A percentile compares a stretch with the other conserved stretches of the same genome.
Conservation (phyloP, 2,113 vertebrate species). For the Perccottus glenii region DNA sequence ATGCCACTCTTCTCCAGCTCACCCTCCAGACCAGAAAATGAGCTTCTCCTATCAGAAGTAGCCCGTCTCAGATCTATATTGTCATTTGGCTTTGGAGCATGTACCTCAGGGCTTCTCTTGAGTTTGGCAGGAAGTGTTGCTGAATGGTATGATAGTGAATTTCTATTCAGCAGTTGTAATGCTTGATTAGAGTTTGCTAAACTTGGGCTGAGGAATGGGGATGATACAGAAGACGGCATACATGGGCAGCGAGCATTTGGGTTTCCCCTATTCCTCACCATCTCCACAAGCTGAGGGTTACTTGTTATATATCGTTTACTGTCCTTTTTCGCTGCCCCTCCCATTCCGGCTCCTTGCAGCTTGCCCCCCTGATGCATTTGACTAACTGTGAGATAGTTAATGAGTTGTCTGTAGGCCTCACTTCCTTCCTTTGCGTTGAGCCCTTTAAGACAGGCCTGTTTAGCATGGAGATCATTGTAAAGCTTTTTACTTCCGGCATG, state of each 20-base stretch:
- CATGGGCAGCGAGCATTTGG: conserved; percentile 68
- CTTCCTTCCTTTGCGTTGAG: conserved; percentile 74
- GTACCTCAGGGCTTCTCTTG: conserved; percentile 72
- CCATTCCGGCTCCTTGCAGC: conserved; percentile 71
- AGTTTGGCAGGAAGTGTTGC: conserved; percentile 81
- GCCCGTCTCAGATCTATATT: conserved; percentile 56
- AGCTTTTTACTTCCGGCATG: conserved; percentile 81
- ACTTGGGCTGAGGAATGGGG: conserved; percentile 67
- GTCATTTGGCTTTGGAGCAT: conserved; percentile 55
- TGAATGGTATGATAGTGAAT: conserved; percentile 65
- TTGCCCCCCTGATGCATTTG: conserved; percentile 81
- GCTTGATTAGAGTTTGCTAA: conserved; percentile 42
- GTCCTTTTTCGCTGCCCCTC: conserved; percentile 75
- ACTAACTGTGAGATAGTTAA: conserved; percentile 80
- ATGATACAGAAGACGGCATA: conserved; percentile 68
- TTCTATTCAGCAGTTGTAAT: conserved; percentile 48
- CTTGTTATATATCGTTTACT: conserved; percentile 73
- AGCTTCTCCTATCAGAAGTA: conserved; percentile 69
- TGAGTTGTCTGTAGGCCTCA: conserved; percentile 76
- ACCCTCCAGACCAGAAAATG: conserved; percentile 70
- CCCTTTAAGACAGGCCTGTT: conserved; percentile 69
- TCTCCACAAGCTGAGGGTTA: conserved; percentile 73
- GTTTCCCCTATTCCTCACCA: conserved; percentile 71
- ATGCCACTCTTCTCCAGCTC: conserved; percentile 65
- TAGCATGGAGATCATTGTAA: conserved; percentile 71